phyloP scores from a whole-genome alignment of 1,140 invertebrate species.

The Meteorus sp. region DNA sequence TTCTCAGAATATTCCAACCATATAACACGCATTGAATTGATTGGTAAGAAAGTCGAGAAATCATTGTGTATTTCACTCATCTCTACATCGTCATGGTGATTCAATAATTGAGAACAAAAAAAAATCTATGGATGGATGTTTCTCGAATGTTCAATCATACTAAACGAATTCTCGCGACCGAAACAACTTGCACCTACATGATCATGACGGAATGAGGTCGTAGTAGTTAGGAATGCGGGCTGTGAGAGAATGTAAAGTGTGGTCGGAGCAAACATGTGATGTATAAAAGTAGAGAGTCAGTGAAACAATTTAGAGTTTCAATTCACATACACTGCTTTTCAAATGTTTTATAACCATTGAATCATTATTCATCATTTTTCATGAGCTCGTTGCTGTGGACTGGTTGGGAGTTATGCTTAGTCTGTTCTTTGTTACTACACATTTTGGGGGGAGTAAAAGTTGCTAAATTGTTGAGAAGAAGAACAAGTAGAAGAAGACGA shows the following conservation, averaged over 20 bases:
- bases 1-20: too few species aligned
- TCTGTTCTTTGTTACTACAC: slow-evolving; percentile 21
- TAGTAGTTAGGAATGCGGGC: slow-evolving; percentile 52
- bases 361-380: slow-evolving; percentile 6
- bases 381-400: not conserved
- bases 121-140: too few species aligned
- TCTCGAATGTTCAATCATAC: too few species aligned
- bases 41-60: too few species aligned
- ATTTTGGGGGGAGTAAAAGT: too few species aligned
- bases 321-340: not conserved
- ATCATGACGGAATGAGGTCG: slow-evolving; percentile 50
- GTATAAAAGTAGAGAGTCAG: not conserved
- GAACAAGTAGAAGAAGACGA: slow-evolving; percentile 28
- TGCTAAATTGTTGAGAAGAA: too few species aligned
- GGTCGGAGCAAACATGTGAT: slow-evolving; percentile 6
- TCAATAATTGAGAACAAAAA: too few species aligned
- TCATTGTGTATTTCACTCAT: too few species aligned
- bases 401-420: slow-evolving; percentile 4
- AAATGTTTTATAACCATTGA: not conserved
- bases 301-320: not conserved
- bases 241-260: slow-evolving; percentile 30
- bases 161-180: too few species aligned
- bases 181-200: slow-evolving; percentile 27
- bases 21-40: too few species aligned
- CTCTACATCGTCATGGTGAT: too few species aligned